Evolutionary conservation across 2,888 invertebrate species (phyloP).

Genomic region (Halictus quadricinctus): DNA sequence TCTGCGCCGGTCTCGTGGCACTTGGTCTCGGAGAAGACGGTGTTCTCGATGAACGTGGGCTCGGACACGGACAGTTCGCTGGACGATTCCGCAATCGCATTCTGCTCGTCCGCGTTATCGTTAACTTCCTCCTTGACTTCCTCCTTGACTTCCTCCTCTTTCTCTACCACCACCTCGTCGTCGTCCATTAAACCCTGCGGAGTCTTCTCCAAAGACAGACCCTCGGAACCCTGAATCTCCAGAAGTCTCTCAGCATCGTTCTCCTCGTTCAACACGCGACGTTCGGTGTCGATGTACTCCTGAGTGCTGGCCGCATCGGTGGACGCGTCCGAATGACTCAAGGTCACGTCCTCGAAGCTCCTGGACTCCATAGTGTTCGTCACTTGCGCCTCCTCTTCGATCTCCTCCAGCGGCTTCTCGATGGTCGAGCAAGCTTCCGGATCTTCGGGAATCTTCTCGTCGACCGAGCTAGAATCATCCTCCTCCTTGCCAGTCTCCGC

Average conservation of each 20-base stretch:
- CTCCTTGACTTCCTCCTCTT: constrained; percentile 46
- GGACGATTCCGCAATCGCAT: constrained; percentile 55
- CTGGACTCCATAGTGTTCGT: constrained; percentile 6
- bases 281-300: constrained; percentile 65
- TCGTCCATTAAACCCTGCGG: neutral
- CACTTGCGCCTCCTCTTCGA: constrained; percentile 29
- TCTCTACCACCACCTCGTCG: constrained; percentile 19
- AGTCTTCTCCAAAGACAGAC: constrained; percentile 1
- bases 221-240: neutral
- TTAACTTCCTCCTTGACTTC: constrained; percentile 44
- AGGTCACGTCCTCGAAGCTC: constrained; percentile 48
- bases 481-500: constrained; percentile 8
- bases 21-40: constrained; percentile 61
- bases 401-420: constrained; percentile 38
- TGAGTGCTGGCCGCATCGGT: constrained; percentile 60
- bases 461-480: neutral
- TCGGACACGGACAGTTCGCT: constrained; percentile 61
- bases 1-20: constrained; percentile 38
- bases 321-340: constrained; percentile 53
- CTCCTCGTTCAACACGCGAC: constrained; percentile 63
- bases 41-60: constrained; percentile 64
- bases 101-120: constrained; percentile 54
- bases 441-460: neutral
- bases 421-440: neutral
- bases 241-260: neutral